Conservation (phyloP, 2,113 vertebrate species). For the Hassar affinis region DNA sequence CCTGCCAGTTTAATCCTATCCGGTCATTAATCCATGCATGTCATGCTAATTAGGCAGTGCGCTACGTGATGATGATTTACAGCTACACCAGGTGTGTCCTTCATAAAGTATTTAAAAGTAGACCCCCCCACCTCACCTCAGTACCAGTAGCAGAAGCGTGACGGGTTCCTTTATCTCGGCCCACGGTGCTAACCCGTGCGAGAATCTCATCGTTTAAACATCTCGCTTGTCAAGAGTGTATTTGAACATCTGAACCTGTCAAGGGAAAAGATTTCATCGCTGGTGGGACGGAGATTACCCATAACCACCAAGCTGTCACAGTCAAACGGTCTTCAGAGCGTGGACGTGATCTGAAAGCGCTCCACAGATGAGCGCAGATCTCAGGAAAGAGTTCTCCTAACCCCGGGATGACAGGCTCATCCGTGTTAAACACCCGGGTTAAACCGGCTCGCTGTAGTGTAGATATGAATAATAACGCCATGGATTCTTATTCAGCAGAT, state of each 20-base stretch:
- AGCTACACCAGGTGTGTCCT: background rate
- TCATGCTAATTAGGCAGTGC: background rate
- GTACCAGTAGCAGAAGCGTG: background rate
- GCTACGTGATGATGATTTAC: background rate
- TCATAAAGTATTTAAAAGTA: background rate
- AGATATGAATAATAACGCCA: no score
- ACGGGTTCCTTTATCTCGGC: background rate
- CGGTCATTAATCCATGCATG: background rate
- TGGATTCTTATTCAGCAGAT: no score
- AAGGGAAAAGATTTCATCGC: background rate
- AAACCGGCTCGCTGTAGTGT: background rate
- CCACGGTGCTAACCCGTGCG: background rate
- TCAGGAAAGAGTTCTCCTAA: background rate
- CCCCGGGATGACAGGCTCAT: no score
- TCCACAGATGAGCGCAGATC: background rate
- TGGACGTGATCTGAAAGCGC: background rate
- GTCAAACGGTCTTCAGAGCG: background rate
- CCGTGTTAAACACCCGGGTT: background rate
- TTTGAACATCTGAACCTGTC: conserved; percentile 54
- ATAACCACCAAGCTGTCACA: conserved; percentile 4
- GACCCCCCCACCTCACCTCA: no score
- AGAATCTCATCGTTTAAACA: conserved; percentile 16
- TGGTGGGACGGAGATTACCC: conserved; percentile 15
- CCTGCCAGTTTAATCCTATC: background rate
- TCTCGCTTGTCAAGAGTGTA: conserved; percentile 43